Conservation (phyloP, 2,113 vertebrate genomes). For the Oxygymnocypris stewartii region DNA sequence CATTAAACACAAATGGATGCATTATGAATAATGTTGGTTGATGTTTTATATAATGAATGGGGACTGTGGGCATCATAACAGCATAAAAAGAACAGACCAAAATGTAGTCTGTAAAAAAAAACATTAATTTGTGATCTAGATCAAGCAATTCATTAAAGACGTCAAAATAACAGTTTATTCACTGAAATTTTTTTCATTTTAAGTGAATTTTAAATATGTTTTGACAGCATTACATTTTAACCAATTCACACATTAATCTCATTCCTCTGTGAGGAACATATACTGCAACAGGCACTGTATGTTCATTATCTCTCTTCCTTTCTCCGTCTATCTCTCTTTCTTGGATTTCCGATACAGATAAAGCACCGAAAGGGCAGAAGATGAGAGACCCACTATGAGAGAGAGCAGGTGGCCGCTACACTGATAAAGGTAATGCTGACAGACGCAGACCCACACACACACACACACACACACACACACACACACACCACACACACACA, state of each 20-base stretch:
- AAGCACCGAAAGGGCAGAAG: constrained; percentile 10
- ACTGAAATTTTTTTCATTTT: neutral
- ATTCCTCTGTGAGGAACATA: neutral
- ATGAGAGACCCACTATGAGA: constrained; percentile 30
- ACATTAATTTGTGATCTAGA: neutral
- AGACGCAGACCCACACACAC: constrained; percentile 38
- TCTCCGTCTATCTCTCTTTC: neutral
- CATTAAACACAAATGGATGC: neutral
- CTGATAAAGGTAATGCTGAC: constrained; percentile 34
- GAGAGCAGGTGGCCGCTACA: constrained; percentile 24
- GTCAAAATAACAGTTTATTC: neutral
- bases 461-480: neutral
- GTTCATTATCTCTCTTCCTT: neutral
- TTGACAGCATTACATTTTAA: neutral
- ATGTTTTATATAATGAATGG: neutral
- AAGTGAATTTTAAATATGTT: neutral
- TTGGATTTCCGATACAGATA: constrained; percentile 29
- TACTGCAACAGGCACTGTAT: neutral
- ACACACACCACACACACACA: neutral
- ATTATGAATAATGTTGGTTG: neutral
- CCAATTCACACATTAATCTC: neutral
- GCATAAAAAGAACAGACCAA: neutral
- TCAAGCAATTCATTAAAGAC: neutral
- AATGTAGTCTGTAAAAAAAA: neutral
- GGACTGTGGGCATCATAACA: neutral